Percentiles rank a stretch among this genome's conserved stretches.
Evolutionary conservation across 2,797 vertebrate species (phyloP).

Genomic region (Cossypha caffra): DNA sequence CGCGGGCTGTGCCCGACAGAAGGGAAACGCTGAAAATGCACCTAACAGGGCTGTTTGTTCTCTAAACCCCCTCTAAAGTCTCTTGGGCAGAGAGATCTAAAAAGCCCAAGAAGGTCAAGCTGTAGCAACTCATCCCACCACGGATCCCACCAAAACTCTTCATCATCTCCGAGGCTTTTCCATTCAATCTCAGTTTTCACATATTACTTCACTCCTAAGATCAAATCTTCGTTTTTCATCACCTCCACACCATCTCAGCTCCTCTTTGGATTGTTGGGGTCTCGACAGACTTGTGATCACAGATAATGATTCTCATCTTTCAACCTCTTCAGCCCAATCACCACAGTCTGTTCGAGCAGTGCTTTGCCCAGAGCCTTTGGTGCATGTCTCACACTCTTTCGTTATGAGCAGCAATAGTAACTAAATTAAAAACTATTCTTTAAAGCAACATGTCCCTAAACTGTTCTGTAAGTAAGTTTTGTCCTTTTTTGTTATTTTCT

Average conservation of each 20-base stretch:
- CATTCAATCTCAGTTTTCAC: neutral
- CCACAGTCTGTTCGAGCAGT: neutral
- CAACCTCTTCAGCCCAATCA: neutral
- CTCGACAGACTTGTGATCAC: neutral
- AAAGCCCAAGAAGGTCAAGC: neutral
- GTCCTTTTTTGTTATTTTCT: neutral
- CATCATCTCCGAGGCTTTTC: neutral
- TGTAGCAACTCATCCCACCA: neutral
- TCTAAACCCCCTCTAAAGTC: neutral
- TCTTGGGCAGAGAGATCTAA: neutral
- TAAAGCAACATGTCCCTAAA: neutral
- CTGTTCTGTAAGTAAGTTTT: neutral
- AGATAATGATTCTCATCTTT: neutral
- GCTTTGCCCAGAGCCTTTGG: neutral
- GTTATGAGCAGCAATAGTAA: neutral
- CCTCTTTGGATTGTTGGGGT: neutral
- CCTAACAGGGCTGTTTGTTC: fast-evolving
- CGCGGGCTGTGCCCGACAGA: fast-evolving
- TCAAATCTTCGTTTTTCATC: neutral
- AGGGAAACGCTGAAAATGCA: fast-evolving
- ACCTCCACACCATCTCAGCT: neutral
- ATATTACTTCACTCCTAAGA: neutral
- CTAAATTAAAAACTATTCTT: neutral
- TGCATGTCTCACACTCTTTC: neutral
- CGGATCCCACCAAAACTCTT: too few relatives aligned